A percentile compares a stretch with the other conserved stretches of the same genome.
Conservation (phyloP, 2,797 vertebrate genomes). For the Petrocephalus sullivani region DNA sequence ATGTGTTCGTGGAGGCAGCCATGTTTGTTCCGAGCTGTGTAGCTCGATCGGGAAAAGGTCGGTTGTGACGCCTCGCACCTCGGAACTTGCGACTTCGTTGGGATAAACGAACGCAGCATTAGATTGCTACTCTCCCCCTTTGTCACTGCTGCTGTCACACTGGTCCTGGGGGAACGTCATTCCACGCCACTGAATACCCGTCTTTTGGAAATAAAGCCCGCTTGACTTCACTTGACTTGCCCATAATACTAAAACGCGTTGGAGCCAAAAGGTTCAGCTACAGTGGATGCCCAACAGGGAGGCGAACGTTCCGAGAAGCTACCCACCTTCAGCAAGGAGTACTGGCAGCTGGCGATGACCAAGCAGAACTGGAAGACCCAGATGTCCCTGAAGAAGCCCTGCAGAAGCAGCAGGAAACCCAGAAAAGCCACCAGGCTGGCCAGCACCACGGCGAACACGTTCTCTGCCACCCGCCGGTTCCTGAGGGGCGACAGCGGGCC, state of each 20-base stretch:
- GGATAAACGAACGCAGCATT: too few relatives aligned
- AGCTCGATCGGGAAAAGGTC: too few relatives aligned
- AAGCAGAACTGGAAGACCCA: conserved; percentile 92
- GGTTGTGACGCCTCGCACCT: too few relatives aligned
- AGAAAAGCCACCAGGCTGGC: conserved; percentile 83
- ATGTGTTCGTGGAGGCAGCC: too few relatives aligned
- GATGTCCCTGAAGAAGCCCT: conserved; percentile 86
- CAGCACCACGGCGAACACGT: conserved; percentile 75
- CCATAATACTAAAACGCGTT: neutral
- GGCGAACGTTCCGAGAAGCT: neutral
- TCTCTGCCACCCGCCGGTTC: conserved; percentile 78
- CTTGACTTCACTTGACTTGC: neutral
- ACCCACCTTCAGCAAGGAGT: conserved; percentile 81
- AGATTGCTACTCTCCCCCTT: too few relatives aligned
- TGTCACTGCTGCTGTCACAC: too few relatives aligned
- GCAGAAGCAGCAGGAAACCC: conserved; percentile 78
- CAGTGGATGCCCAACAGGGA: neutral
- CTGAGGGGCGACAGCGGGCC: conserved; percentile 42
- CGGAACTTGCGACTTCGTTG: too few relatives aligned
- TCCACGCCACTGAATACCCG: neutral
- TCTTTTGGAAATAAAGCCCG: neutral
- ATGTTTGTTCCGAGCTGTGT: too few relatives aligned
- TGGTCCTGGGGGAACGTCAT: neutral
- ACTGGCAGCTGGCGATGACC: conserved; percentile 89
- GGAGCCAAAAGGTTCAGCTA: neutral